Percentiles rank a stretch among this genome's conserved stretches.
phyloP scores from a whole-genome alignment of 2,797 vertebrate species.

The Antennarius maculatus region DNA sequence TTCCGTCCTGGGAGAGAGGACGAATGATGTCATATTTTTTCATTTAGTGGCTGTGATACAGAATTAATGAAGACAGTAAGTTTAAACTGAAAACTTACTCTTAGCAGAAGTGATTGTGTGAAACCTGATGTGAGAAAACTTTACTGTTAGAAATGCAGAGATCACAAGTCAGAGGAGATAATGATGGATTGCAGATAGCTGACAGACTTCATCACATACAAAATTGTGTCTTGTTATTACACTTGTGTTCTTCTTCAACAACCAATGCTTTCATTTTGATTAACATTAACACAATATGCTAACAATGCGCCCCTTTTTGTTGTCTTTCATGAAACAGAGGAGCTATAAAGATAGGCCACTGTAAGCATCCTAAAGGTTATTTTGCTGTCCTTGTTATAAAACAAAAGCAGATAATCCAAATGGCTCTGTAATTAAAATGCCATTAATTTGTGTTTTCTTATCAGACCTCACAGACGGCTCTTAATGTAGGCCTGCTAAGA shows the following conservation, averaged over 20 bases:
- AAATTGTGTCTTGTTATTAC: conserved; percentile 2
- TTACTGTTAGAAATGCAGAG: neutral
- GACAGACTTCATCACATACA: neutral
- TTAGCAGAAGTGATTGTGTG: conserved; percentile 13
- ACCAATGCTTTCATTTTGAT: conserved; percentile 19
- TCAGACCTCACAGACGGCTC: conserved; percentile 73
- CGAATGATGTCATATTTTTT: neutral
- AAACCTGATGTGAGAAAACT: conserved; percentile 17
- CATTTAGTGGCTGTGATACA: conserved; percentile 13
- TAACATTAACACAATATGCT: conserved; percentile 37
- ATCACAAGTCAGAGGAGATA: neutral
- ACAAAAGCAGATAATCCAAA: conserved; percentile 68
- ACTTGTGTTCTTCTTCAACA: conserved; percentile 13
- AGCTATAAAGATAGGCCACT: conserved; percentile 48
- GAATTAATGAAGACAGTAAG: conserved; percentile 19
- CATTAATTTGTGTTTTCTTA: conserved; percentile 76
- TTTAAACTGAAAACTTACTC: conserved; percentile 5
- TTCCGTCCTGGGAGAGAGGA: neutral
- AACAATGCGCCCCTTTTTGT: conserved; percentile 38
- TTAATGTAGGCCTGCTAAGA: conserved; percentile 66
- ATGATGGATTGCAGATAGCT: conserved; percentile 4
- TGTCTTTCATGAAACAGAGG: conserved; percentile 48
- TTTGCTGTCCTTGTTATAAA: conserved; percentile 61
- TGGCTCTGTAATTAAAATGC: conserved; percentile 78
- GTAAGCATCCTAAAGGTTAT: conserved; percentile 49